Evolutionary conservation across 1,140 invertebrate species (phyloP).

Genomic region (Camponotus floridanus): DNA sequence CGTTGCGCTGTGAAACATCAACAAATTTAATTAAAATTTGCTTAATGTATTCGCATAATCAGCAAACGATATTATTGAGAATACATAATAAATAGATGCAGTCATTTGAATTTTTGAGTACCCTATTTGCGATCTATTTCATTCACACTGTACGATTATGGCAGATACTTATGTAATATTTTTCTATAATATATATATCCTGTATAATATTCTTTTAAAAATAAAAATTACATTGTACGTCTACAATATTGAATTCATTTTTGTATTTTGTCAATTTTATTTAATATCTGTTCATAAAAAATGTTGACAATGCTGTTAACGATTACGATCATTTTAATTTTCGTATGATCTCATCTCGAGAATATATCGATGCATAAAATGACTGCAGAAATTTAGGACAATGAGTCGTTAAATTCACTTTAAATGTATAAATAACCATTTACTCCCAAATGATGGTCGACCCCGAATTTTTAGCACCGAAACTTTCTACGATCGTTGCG

Average conservation of each 20-base stretch:
- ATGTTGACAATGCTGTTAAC: background rate
- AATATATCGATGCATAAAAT: too few species aligned
- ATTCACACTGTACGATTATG: background rate
- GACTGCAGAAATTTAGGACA: background rate
- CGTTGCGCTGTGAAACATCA: background rate
- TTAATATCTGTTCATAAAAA: background rate
- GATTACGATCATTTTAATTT: background rate
- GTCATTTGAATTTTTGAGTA: background rate
- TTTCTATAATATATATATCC: too few species aligned
- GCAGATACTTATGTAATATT: background rate
- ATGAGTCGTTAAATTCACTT: background rate
- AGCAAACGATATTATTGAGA: background rate
- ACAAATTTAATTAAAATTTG: constrained; percentile 35
- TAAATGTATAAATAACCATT: background rate
- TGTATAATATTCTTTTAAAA: background rate
- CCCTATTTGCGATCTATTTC: constrained; percentile 13
- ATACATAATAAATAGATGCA: background rate
- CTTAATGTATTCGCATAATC: constrained; percentile 26
- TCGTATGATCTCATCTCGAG: background rate
- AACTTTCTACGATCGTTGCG: constrained; percentile 41
- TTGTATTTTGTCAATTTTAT: background rate
- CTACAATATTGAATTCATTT: background rate
- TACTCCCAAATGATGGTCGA: background rate
- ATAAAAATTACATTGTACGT: background rate
- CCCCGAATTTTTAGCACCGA: constrained; percentile 10